These are phyloP conservation scores for Rynchops niger DNA, from an alignment of 2,113 vertebrate genomes.

Conservation along the genomic window DNA sequence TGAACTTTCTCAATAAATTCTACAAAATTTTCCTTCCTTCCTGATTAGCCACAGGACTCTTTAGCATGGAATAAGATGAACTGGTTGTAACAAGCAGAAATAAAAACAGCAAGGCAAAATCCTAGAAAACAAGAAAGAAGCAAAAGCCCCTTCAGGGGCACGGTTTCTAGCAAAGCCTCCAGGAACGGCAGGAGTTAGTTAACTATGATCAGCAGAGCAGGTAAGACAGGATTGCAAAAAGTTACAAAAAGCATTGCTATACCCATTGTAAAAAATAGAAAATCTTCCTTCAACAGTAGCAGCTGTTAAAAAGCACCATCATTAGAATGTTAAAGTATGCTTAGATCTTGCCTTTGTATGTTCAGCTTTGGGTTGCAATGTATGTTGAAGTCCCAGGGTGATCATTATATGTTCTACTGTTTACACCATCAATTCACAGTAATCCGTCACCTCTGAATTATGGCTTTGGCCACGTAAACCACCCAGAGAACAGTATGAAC, in stretches of 20 bases:
- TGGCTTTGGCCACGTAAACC: fast-evolving
- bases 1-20: not conserved
- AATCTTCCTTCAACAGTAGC: not conserved
- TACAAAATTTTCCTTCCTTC: not conserved
- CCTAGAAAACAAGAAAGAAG: not conserved
- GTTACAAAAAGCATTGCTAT: not conserved
- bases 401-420: not conserved
- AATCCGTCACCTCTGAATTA: not conserved
- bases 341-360: not conserved
- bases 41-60: not conserved
- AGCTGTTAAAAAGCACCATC: not conserved
- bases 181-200: not conserved
- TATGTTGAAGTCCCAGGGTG: fast-evolving
- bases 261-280: not conserved
- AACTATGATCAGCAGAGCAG: not conserved
- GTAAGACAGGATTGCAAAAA: fast-evolving
- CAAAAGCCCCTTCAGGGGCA: not conserved
- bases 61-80: not conserved
- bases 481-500: not conserved
- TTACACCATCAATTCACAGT: not conserved
- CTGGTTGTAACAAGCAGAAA: not conserved
- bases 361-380: not conserved
- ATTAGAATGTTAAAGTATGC: not conserved
- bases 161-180: not conserved
- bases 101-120: not conserved